These are phyloP conservation scores for Suillia variegata DNA, from an alignment of 2,888 invertebrate genomes.

Conservation along the genomic window DNA sequence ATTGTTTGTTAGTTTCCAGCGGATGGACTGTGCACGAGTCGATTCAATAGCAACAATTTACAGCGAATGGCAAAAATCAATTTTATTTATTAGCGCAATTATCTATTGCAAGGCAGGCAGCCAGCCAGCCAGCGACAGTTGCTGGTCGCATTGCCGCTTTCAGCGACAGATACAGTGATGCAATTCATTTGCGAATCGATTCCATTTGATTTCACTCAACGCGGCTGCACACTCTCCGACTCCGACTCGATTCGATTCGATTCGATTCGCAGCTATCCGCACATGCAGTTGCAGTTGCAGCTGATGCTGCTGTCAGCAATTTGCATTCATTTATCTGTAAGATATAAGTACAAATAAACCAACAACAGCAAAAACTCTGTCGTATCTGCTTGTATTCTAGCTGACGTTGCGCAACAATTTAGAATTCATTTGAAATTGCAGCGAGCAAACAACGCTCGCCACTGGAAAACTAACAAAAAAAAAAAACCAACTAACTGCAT, in stretches of 20 bases:
- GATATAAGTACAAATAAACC: background rate
- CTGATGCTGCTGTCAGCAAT: conserved; percentile 3
- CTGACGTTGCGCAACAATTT: background rate
- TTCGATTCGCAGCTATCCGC: too few relatives aligned
- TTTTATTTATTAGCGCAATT: conserved; percentile 15
- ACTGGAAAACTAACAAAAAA: conserved; percentile 3
- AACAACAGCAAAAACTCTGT: background rate
- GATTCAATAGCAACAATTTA: conserved; percentile 4
- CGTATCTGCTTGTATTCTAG: background rate
- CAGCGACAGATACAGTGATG: background rate
- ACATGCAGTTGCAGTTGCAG: too few relatives aligned
- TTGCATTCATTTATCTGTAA: conserved; percentile 1
- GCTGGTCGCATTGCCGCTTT: too few relatives aligned
- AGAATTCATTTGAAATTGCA: background rate
- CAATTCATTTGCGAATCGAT: conserved; percentile 3
- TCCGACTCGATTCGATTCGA: background rate
- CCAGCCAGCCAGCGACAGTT: background rate
- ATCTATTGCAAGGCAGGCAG: conserved; percentile 1
- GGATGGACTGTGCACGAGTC: too few relatives aligned
- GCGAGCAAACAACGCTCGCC: too few relatives aligned
- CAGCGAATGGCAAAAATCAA: conserved; percentile 8
- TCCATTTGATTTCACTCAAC: background rate
- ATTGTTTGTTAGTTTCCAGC: too few relatives aligned
- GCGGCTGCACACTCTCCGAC: too few relatives aligned
- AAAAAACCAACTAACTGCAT: too few relatives aligned